Conservation (phyloP, 2,797 vertebrate species). For the Malurus splendens region DNA sequence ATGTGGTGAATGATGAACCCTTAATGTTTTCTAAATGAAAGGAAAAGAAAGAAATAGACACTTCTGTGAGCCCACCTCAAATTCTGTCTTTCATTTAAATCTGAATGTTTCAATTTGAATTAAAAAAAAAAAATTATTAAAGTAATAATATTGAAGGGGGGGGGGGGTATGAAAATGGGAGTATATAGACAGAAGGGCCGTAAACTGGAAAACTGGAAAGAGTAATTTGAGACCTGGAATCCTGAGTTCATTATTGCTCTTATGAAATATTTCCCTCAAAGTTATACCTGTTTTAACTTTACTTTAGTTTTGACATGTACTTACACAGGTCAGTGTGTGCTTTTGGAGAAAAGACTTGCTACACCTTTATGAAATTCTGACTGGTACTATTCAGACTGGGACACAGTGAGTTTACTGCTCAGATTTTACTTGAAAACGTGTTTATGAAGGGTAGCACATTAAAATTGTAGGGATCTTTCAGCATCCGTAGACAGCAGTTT, state of each 20-base stretch:
- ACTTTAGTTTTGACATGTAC: not conserved
- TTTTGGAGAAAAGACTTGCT: not conserved
- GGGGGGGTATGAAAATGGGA: not conserved
- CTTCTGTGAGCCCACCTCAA: rapidly evolving
- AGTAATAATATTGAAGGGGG: not conserved
- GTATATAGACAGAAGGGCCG: not conserved
- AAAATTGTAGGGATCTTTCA: not conserved
- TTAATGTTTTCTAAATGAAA: not conserved
- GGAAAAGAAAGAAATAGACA: not conserved
- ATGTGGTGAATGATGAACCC: not conserved
- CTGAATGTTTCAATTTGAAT: not conserved
- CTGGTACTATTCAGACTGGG: not conserved
- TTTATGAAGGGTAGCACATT: not conserved
- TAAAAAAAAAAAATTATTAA: not conserved
- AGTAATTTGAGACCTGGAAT: not conserved
- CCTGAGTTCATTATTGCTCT: not conserved
- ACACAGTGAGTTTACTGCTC: not conserved
- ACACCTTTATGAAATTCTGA: not conserved
- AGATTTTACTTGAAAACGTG: not conserved
- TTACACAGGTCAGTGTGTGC: not conserved
- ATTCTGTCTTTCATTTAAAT: not conserved
- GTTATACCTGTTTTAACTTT: not conserved
- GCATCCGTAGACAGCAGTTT: not conserved
- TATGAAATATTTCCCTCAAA: not conserved
- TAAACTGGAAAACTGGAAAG: not conserved